A percentile compares a stretch with the other conserved stretches of the same genome.
These are phyloP conservation scores for Schizothorax lantsangensis DNA, from an alignment of 2,797 vertebrate genomes.

Conservation along the genomic window DNA sequence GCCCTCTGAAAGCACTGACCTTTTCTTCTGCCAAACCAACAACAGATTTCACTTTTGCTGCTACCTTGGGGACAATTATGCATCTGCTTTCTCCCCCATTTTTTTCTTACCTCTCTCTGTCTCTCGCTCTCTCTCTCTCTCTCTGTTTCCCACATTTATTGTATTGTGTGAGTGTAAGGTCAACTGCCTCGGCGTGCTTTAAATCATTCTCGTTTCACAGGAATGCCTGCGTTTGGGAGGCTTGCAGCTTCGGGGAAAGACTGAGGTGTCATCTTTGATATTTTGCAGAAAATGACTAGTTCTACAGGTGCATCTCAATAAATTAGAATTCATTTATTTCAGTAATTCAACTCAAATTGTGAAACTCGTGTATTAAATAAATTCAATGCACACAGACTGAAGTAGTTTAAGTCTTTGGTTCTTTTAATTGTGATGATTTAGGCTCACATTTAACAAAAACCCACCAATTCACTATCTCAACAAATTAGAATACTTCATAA, in stretches of 20 bases:
- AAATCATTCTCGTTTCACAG: constrained; percentile 33
- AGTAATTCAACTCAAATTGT: too few relatives aligned
- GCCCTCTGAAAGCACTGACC: constrained; percentile 57
- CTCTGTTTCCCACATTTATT: constrained; percentile 22
- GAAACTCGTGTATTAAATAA: too few relatives aligned
- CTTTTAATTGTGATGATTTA: too few relatives aligned
- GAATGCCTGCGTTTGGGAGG: neutral
- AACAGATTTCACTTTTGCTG: constrained; percentile 48
- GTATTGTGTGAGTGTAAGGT: constrained; percentile 37
- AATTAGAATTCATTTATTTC: too few relatives aligned
- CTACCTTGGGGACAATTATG: constrained; percentile 60
- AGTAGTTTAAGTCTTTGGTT: too few relatives aligned
- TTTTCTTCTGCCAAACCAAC: constrained; percentile 56
- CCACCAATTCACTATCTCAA: too few relatives aligned
- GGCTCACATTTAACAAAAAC: too few relatives aligned
- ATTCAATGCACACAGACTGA: too few relatives aligned
- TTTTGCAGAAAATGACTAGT: constrained; percentile 9
- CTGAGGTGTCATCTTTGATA: constrained; percentile 39
- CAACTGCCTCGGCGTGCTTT: constrained; percentile 17
- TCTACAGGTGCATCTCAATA: too few relatives aligned
- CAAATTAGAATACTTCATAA: too few relatives aligned
- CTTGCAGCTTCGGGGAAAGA: constrained; percentile 8
- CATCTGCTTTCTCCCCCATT: neutral
- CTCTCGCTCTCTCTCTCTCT: constrained; percentile 1
- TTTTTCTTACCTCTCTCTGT: neutral